Evolutionary conservation across 1,140 invertebrate genomes (phyloP).

Genomic region (Pissodes strobi): DNA sequence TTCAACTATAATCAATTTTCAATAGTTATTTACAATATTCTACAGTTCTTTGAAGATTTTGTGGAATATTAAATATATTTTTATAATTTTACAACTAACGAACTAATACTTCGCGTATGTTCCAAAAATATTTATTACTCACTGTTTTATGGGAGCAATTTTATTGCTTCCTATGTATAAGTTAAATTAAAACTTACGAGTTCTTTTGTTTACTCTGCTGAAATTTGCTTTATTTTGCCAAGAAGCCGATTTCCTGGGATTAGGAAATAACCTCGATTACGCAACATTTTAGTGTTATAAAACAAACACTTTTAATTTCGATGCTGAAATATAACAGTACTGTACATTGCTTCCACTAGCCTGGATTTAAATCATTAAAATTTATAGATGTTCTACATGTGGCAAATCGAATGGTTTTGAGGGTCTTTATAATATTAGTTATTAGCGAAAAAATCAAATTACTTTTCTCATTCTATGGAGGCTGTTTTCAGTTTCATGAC

Average conservation of each 20-base stretch:
- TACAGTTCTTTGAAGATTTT: too few species aligned
- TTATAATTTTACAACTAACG: neutral
- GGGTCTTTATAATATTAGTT: too few species aligned
- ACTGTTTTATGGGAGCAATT: neutral
- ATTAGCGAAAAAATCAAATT: too few species aligned
- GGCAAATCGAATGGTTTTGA: too few species aligned
- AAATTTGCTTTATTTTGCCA: constrained; percentile 15
- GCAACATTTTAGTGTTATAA: constrained; percentile 5
- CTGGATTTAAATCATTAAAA: neutral
- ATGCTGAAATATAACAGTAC: neutral
- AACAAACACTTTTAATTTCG: constrained; percentile 10
- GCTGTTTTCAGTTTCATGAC: too few species aligned
- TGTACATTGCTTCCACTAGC: neutral
- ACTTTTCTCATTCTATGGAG: too few species aligned
- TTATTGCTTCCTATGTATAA: neutral
- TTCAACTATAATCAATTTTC: too few species aligned
- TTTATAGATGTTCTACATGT: neutral
- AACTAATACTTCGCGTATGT: neutral
- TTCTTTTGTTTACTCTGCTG: neutral
- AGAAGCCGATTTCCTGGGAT: constrained; percentile 1
- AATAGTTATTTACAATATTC: too few species aligned
- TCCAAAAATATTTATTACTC: neutral
- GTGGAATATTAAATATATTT: too few species aligned
- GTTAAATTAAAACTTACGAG: too few species aligned
- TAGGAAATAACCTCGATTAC: constrained; percentile 10